phyloP scores from a whole-genome alignment of 2,888 invertebrate genomes.

The Dioctria rufipes region DNA sequence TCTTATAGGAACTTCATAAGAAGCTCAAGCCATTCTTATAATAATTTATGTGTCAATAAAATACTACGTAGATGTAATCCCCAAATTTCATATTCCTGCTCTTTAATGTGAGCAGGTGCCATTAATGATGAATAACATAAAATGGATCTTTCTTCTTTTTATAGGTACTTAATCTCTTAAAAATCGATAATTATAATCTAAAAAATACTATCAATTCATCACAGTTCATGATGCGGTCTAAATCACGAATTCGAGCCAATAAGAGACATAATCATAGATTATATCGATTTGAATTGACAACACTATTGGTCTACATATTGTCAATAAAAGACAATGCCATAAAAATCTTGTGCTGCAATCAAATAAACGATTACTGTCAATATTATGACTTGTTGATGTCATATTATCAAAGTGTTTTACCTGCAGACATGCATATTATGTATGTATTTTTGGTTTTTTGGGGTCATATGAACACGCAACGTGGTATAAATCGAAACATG shows the following conservation, averaged over 20 bases:
- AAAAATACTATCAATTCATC: too few species aligned
- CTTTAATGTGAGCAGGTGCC: too few species aligned
- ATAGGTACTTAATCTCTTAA: too few species aligned
- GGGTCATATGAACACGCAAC: conserved; percentile 14
- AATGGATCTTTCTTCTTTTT: too few species aligned
- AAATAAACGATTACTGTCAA: conserved; percentile 13
- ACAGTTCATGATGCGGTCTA: neutral
- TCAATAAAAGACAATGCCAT: conserved; percentile 23
- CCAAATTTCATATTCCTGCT: too few species aligned
- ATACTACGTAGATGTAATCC: too few species aligned
- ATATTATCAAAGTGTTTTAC: conserved; percentile 14
- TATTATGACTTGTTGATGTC: conserved; percentile 18
- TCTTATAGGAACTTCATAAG: too few species aligned
- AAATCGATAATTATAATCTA: too few species aligned
- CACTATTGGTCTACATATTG: neutral
- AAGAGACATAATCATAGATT: neutral
- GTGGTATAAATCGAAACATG: conserved; percentile 34
- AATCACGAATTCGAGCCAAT: neutral
- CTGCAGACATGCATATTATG: neutral
- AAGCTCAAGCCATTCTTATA: too few species aligned
- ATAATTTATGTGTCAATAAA: too few species aligned
- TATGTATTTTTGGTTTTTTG: neutral
- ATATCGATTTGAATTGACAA: neutral
- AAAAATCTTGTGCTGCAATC: conserved; percentile 19
- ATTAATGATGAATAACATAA: too few species aligned